Conservation (phyloP, 1,140 invertebrate species). For the Caenorhabditis briggsae region DNA sequence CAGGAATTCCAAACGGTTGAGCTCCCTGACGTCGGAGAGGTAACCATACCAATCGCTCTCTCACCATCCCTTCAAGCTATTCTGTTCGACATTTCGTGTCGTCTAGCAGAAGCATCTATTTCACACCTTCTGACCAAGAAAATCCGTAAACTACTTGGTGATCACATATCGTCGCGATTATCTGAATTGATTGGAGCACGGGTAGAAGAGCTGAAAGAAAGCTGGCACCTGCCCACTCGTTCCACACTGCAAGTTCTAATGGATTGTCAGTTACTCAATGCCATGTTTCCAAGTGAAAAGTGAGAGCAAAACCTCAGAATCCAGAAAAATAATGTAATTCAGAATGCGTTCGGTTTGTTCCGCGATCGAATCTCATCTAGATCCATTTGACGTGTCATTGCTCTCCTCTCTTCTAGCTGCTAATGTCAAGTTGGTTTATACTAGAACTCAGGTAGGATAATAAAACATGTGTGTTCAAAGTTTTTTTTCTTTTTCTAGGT, state of each 20-base stretch:
- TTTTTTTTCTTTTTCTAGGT: conserved; percentile 7
- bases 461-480: not conserved
- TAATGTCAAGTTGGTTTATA: conserved; percentile 52
- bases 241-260: conserved; percentile 1
- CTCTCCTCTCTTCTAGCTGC: conserved; percentile 52
- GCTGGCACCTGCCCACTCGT: not conserved
- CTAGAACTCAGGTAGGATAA: conserved; percentile 50
- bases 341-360: conserved; percentile 39
- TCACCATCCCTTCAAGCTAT: conserved; percentile 33
- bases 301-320: not conserved
- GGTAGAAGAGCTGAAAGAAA: not conserved
- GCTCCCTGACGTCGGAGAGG: conserved; percentile 56
- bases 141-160: conserved; percentile 37
- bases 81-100: conserved; percentile 49
- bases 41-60: conserved; percentile 56
- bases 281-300: conserved; percentile 41
- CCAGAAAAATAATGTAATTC: not conserved
- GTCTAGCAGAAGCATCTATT: conserved; percentile 41
- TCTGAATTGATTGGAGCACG: not conserved
- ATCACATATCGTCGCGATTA: not conserved
- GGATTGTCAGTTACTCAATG: not conserved
- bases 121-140: conserved; percentile 59
- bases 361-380: conserved; percentile 51
- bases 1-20: conserved; percentile 41
- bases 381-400: conserved; percentile 61